Conservation (phyloP, 2,888 invertebrate genomes). For the Caenorhabditis sp. region DNA sequence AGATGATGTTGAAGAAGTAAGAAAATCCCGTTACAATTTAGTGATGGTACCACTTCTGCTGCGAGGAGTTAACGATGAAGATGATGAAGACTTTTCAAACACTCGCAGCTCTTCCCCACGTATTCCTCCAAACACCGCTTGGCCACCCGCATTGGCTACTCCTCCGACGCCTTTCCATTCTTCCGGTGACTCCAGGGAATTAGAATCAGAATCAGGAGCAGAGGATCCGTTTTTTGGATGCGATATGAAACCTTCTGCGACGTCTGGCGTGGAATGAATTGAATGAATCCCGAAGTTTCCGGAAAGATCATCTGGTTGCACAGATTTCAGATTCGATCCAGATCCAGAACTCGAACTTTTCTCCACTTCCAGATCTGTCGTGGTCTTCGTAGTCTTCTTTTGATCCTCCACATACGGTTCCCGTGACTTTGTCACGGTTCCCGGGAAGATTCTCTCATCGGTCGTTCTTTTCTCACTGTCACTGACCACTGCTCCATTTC, state of each 20-base stretch:
- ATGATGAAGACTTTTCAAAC: slow-evolving; percentile 16
- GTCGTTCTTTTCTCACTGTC: background rate
- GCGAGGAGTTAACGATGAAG: slow-evolving; percentile 13
- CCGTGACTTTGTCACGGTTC: slow-evolving; percentile 42
- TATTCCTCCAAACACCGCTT: slow-evolving; percentile 47
- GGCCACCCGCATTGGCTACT: slow-evolving; percentile 17
- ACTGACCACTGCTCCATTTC: slow-evolving; percentile 27
- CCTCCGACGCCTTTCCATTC: slow-evolving; percentile 43
- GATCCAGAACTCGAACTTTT: too few species aligned
- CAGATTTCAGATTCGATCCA: too few species aligned
- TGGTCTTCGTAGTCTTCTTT: background rate
- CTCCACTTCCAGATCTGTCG: too few species aligned
- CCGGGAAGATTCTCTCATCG: slow-evolving; percentile 19
- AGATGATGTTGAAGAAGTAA: background rate
- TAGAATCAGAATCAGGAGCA: background rate
- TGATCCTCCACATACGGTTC: slow-evolving; percentile 35
- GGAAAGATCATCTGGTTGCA: too few species aligned
- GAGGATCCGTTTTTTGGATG: slow-evolving; percentile 5
- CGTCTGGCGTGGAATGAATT: slow-evolving; percentile 7
- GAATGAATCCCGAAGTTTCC: too few species aligned
- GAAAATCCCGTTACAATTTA: slow-evolving; percentile 1
- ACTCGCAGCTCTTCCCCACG: slow-evolving; percentile 39
- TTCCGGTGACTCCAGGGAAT: slow-evolving; percentile 1
- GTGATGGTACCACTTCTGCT: slow-evolving; percentile 1
- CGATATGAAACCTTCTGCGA: slow-evolving; percentile 13